Base-by-base conservation (phyloP, 2,888 invertebrate species). In the Ferrisia virgata region DNA sequence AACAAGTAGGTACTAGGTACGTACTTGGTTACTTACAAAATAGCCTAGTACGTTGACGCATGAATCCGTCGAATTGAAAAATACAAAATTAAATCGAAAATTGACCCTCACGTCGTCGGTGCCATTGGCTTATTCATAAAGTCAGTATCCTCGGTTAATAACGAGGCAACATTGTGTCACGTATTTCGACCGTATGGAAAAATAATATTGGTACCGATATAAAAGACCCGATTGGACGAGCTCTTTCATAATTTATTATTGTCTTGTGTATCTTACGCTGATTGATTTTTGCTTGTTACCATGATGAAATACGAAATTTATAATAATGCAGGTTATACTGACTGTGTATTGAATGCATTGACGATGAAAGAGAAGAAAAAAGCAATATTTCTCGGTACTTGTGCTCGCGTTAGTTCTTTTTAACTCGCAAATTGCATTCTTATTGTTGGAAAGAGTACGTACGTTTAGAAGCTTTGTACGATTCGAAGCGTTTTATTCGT, bases 281-380 rank as follows among this genome's bases (percentile, higher is more conserved):
- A 76, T 83, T 76, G 83, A 83, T 83, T 83, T 28, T 83, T 40
- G 69, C 47, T 79, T 43, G 43, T 33, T 28, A 53, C 18, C 18
- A 80, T 80, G 82, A 82, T 82, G 82, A 82, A 82, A 82, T 58
- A 82, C 39, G 53, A 33, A 36, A 64, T 64, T 82, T 36, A 80
- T 33, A 80, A 80, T 47, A 25, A 31, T 33, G 40, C 80, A 53
- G 31, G 53, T 31, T 2, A 2, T 22, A 18, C 22, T 36, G 36
- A n/a, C 4, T 40, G 22, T 18, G 76, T 76, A 31, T 33, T 33
- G 72, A 72, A 72, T 28, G 33, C 33, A 22, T 28, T 31, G 28
- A 72, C 72, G 72, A 72, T 28, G 72, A n/a, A 31, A 64, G 22
- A 64, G 64, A 64, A 79, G 28, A 80, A 80, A 53, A 76, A 36